These are phyloP conservation scores for Salvator merianae DNA, from an alignment of 2,113 vertebrate species.

Conservation along the genomic window DNA sequence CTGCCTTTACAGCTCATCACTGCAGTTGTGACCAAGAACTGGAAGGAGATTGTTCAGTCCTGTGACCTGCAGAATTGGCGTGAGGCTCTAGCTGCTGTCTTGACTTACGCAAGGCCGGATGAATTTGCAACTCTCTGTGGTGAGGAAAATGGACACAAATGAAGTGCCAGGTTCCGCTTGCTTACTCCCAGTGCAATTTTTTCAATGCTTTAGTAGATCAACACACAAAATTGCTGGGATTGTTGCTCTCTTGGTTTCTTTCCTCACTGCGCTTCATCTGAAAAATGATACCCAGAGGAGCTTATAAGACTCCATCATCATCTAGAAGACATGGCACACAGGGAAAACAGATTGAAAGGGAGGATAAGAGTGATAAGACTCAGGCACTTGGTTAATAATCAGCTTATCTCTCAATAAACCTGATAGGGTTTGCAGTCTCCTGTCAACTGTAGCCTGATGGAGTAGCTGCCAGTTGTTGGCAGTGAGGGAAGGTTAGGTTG, in stretches of 20 bases:
- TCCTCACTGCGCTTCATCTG: background rate
- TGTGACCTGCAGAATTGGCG: constrained; percentile 95
- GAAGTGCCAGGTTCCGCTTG: background rate
- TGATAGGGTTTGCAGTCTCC: too few species aligned
- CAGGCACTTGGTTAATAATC: background rate
- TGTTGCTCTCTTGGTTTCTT: background rate
- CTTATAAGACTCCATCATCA: background rate
- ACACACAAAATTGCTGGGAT: background rate
- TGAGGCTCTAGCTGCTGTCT: constrained; percentile 92
- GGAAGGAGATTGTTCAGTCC: constrained; percentile 90
- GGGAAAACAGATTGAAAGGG: background rate
- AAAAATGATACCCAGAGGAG: background rate
- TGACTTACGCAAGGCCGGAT: constrained; percentile 91
- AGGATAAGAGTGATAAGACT: background rate
- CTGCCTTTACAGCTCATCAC: constrained; percentile 85
- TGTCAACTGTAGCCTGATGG: too few species aligned
- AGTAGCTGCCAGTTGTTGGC: too few species aligned
- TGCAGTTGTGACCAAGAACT: constrained; percentile 94
- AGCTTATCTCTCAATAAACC: too few species aligned
- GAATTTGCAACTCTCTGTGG: constrained; percentile 93
- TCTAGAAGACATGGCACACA: background rate
- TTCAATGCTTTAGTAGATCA: background rate
- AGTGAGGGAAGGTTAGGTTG: too few species aligned
- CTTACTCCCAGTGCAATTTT: background rate
- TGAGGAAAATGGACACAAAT: constrained; percentile 62